These are phyloP conservation scores for Clunio marinus DNA, from an alignment of 2,888 invertebrate genomes.

Conservation along the genomic window DNA sequence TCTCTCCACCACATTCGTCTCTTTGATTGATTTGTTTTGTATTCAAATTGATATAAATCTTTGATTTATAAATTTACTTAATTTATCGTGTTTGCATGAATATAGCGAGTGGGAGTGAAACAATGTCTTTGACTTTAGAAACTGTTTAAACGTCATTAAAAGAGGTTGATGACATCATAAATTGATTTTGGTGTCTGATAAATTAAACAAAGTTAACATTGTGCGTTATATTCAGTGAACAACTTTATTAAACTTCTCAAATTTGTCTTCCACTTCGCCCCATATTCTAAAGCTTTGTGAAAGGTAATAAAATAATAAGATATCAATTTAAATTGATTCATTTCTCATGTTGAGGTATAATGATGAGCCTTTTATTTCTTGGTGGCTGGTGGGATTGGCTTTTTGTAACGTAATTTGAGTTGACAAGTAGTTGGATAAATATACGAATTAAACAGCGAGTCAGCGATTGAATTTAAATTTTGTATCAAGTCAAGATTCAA, in stretches of 20 bases:
- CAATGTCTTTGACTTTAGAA: too few species aligned
- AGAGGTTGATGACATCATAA: too few species aligned
- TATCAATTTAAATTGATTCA: constrained; percentile 10
- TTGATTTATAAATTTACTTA: constrained; percentile 35
- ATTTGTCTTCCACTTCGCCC: not conserved
- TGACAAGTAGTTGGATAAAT: constrained; percentile 32
- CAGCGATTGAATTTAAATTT: not conserved
- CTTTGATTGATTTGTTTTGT: constrained; percentile 37
- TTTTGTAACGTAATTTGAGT: constrained; percentile 16
- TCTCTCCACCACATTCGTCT: not conserved
- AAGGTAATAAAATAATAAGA: constrained; percentile 6
- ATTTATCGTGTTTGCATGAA: not conserved
- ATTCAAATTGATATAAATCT: constrained; percentile 35
- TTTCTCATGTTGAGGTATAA: not conserved
- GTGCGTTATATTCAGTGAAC: not conserved
- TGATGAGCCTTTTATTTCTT: constrained; percentile 1
- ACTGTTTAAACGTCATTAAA: too few species aligned
- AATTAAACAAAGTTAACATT: too few species aligned
- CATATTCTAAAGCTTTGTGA: not conserved
- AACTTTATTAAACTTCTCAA: not conserved
- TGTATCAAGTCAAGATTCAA: too few species aligned
- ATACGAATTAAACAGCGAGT: not conserved
- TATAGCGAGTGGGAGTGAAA: not conserved
- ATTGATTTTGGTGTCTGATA: too few species aligned
- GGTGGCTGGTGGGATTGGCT: constrained; percentile 5